Evolutionary conservation across 2,113 vertebrate genomes (phyloP).

Genomic region (Semicossyphus pulcher): DNA sequence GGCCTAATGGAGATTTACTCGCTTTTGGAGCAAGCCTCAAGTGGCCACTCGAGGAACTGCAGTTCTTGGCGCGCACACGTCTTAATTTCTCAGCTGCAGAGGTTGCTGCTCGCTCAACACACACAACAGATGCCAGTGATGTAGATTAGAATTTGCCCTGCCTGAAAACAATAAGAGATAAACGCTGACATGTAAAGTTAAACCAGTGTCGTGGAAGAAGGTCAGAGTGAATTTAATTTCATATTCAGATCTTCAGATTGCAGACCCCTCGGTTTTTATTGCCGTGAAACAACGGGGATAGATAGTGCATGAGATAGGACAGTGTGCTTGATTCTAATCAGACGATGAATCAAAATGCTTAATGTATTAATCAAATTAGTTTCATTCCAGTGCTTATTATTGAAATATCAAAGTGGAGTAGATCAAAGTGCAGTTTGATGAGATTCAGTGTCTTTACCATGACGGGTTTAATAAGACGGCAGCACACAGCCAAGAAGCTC

Average conservation of each 20-base stretch:
- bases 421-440: constrained; percentile 63
- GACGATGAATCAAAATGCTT: constrained; percentile 67
- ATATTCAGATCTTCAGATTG: constrained; percentile 54
- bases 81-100: too few species aligned
- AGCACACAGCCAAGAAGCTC: constrained; percentile 34
- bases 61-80: too few species aligned
- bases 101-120: background rate
- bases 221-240: constrained; percentile 61
- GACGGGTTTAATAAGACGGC: constrained; percentile 43
- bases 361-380: constrained; percentile 73
- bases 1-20: too few species aligned
- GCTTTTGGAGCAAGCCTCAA: too few species aligned
- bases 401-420: constrained; percentile 61
- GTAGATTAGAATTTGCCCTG: background rate
- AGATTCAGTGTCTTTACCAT: constrained; percentile 52
- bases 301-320: constrained; percentile 53
- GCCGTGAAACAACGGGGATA: constrained; percentile 53
- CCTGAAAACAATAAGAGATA: background rate
- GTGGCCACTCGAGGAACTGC: too few species aligned
- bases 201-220: constrained; percentile 49
- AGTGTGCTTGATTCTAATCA: constrained; percentile 63
- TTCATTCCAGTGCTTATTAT: constrained; percentile 54
- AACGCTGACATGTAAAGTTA: constrained; percentile 20
- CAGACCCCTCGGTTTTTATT: constrained; percentile 52
- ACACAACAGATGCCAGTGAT: constrained; percentile 12